Conservation (phyloP, 2,113 vertebrate species). For the Emydocephalus ijimae region DNA sequence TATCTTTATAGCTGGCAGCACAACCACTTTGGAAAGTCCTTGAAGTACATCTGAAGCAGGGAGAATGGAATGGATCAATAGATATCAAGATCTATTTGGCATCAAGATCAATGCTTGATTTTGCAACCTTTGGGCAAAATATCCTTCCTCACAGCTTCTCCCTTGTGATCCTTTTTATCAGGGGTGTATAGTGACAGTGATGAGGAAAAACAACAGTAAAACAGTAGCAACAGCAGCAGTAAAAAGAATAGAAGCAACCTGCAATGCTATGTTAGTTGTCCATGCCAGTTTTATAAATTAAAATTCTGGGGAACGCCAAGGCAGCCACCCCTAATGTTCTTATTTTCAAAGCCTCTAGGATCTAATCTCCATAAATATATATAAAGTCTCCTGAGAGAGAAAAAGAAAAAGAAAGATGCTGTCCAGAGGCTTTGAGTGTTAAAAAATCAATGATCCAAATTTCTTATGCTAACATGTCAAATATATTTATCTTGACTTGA, state of each 20-base stretch:
- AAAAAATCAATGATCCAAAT: neutral
- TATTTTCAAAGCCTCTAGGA: neutral
- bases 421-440: neutral
- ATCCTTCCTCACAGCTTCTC: neutral
- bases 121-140: neutral
- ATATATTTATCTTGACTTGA: neutral
- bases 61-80: too few relatives aligned
- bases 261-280: neutral
- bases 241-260: neutral
- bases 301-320: neutral
- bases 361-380: neutral
- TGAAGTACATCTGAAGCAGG: too few relatives aligned
- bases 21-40: too few relatives aligned
- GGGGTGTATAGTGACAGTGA: neutral
- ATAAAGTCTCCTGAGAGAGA: neutral
- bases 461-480: neutral
- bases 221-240: neutral
- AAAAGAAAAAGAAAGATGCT: neutral
- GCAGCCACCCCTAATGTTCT: neutral
- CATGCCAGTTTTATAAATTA: neutral
- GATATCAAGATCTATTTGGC: too few relatives aligned
- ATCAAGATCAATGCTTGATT: neutral
- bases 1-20: too few relatives aligned
- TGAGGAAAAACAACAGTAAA: neutral
- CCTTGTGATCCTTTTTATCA: neutral